Conservation (phyloP, 2,888 invertebrate species). For the Diaprepes abbreviatus region DNA sequence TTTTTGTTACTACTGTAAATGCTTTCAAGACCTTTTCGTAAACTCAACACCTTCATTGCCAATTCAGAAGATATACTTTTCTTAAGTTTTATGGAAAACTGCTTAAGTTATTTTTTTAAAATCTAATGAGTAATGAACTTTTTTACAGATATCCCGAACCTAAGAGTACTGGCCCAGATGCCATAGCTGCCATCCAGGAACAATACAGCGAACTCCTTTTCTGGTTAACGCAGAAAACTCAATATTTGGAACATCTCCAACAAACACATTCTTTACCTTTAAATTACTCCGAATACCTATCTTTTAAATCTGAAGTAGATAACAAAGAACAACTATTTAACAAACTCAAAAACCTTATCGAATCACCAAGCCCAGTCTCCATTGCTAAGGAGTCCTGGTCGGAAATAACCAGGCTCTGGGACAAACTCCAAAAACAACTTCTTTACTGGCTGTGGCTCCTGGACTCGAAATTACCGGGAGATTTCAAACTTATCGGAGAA, state of each 20-base stretch:
- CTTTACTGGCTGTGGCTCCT: constrained; percentile 91
- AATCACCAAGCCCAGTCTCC: constrained; percentile 84
- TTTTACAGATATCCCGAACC: constrained; percentile 94
- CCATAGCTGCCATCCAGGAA: constrained; percentile 83
- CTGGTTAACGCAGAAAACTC: constrained; percentile 87
- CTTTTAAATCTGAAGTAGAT: constrained; percentile 84
- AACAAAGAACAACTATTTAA: constrained; percentile 80
- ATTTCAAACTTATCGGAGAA: constrained; percentile 87
- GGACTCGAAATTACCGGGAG: constrained; percentile 88
- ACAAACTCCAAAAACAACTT: constrained; percentile 82
- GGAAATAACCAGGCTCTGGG: constrained; percentile 85
- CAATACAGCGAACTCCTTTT: constrained; percentile 84
- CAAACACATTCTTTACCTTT: constrained; percentile 81
- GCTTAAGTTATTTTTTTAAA: too few relatives aligned
- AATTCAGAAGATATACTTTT: too few relatives aligned
- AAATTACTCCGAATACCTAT: constrained; percentile 85
- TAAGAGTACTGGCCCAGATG: constrained; percentile 80
- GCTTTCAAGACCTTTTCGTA: too few relatives aligned
- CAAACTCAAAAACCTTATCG: constrained; percentile 84
- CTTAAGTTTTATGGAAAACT: too few relatives aligned
- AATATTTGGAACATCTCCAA: constrained; percentile 82
- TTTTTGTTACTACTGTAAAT: too few relatives aligned
- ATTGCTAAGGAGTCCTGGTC: constrained; percentile 90
- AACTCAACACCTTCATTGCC: too few relatives aligned
- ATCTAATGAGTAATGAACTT: too few relatives aligned